phyloP scores from a whole-genome alignment of 2,888 invertebrate genomes.

The Taenaris catops region DNA sequence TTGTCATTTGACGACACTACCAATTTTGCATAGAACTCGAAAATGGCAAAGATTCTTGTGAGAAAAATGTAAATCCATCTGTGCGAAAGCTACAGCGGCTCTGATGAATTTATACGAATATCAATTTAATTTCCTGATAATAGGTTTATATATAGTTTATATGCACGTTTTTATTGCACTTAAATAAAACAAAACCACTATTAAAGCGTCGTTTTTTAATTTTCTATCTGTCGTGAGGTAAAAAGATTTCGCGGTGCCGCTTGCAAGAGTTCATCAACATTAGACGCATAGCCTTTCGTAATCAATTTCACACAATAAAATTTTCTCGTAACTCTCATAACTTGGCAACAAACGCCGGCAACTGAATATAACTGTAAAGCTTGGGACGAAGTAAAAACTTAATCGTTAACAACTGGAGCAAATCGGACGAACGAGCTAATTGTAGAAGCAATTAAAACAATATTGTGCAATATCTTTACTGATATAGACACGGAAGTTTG shows the following conservation, averaged over 20 bases:
- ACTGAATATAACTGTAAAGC: constrained; percentile 62
- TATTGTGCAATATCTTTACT: constrained; percentile 68
- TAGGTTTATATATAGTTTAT: no score
- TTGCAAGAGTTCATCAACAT: constrained; percentile 19
- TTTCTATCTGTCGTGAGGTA: constrained; percentile 12
- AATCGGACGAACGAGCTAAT: constrained; percentile 67
- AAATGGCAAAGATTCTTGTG: no score
- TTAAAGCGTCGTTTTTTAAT: no score
- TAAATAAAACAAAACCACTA: no score
- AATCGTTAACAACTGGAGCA: constrained; percentile 76
- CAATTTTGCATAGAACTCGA: no score
- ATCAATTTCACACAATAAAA: constrained; percentile 43
- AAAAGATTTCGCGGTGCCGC: constrained; percentile 5
- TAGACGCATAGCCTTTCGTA: constrained; percentile 26
- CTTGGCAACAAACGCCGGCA: constrained; percentile 38
- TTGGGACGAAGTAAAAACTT: constrained; percentile 65
- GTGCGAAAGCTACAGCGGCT: no score
- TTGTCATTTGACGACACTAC: no score
- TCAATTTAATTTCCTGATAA: no score
- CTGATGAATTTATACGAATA: no score
- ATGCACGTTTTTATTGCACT: no score
- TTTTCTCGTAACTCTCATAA: constrained; percentile 53
- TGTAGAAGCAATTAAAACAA: constrained; percentile 57
- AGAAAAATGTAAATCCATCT: no score
- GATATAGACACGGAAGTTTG: constrained; percentile 39